Base-by-base conservation (phyloP, 2,888 invertebrate genomes). In the Aporophyla lueneburgensis region DNA sequence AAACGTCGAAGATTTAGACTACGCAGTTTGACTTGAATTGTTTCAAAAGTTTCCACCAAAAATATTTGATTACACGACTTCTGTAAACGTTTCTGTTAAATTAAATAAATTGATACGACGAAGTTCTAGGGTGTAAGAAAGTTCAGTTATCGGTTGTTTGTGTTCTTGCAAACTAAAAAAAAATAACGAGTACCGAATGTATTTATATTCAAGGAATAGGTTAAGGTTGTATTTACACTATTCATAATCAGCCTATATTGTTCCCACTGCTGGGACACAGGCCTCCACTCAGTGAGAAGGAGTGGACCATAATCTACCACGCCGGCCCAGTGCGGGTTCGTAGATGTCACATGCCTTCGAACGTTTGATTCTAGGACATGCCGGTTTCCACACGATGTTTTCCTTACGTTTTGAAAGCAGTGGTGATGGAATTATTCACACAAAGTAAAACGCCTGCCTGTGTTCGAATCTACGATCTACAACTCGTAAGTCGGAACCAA, bases 21-120 rank as follows among this genome's bases (percentile, higher is more conserved):
- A 82, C 79, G 69, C 66, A 63, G 76, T 81, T 84, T 63, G 33
- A 72, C 82, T 68, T 69, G 71, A 80, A 81, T 84, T 86, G 83
- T 86, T 84, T 71, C 68, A 73, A 78, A 84, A 85, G 66, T 86
- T 81, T 74, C 27, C 9, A 63, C 78, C 82, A 76, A 84, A 84
- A 80, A 85, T 78, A 78, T 88, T 87, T 85, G 83, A 88, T 86
- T 89, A 79, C 78, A 27, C 69, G 43, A 76, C 46, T 65, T 78
- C 53, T 56, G 56, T 74, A 71, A 77, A 73, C 74, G 71, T 61
- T 83, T 66, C 65, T 71, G 59, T 71, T 68, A 69, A 74, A 75
- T 80, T 61, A 74, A 81, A 73, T 70, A 56, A 76, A 81, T 78
- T 78, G 74, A 76, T 71, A 74, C n/a, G 40, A 71, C 49, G 63